These are phyloP conservation scores for Pinna nobilis DNA, from an alignment of 1,140 invertebrate species.

Conservation along the genomic window DNA sequence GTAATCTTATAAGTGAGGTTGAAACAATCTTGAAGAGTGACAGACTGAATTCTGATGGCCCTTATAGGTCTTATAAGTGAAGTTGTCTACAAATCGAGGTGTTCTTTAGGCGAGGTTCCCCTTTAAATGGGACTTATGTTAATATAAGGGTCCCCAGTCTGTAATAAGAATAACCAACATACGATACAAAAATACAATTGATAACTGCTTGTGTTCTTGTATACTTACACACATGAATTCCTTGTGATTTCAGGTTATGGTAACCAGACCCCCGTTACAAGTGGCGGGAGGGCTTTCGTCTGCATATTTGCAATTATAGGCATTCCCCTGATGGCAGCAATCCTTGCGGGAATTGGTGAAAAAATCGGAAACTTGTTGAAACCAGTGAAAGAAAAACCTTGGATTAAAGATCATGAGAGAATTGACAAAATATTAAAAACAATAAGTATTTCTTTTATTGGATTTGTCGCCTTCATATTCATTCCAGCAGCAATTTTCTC, in stretches of 20 bases:
- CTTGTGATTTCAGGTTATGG: constrained; percentile 58
- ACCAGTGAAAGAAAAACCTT: constrained; percentile 30
- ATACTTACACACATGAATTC: background rate
- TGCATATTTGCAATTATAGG: constrained; percentile 60
- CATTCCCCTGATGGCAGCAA: constrained; percentile 50
- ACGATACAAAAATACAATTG: background rate
- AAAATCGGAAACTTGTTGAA: constrained; percentile 46
- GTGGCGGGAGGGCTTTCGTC: constrained; percentile 52
- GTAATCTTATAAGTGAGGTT: too few species aligned
- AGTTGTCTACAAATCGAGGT: too few species aligned
- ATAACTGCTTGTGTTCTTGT: constrained; percentile 2
- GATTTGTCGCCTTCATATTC: too few species aligned
- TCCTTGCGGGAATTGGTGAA: constrained; percentile 48
- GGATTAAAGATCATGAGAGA: constrained; percentile 31
- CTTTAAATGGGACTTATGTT: too few species aligned
- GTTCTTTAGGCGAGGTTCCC: too few species aligned
- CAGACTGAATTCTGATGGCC: too few species aligned
- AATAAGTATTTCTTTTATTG: too few species aligned
- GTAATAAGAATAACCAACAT: too few species aligned
- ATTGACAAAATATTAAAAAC: constrained; percentile 38
- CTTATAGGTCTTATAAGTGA: too few species aligned
- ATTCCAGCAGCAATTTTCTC: constrained; percentile 38
- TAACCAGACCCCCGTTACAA: constrained; percentile 56
- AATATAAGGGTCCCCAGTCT: too few species aligned
- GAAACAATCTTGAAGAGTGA: too few species aligned